Conservation (phyloP, 2,797 vertebrate species). For the Sebastes nivosus region DNA sequence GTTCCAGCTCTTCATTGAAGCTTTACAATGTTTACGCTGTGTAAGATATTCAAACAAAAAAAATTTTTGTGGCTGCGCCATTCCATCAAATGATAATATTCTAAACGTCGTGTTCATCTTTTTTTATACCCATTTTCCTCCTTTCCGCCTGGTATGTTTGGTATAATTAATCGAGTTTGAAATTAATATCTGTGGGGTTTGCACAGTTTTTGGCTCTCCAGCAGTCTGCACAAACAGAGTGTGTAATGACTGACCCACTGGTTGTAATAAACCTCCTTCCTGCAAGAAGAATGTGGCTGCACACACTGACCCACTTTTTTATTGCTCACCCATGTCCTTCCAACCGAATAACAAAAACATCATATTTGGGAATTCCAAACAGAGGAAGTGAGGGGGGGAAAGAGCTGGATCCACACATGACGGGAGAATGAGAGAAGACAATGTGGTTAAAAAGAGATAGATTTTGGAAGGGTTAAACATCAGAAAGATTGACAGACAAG, state of each 20-base stretch:
- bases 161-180: neutral
- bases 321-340: neutral
- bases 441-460: neutral
- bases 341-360: neutral
- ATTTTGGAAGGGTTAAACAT: conserved; percentile 9
- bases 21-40: neutral
- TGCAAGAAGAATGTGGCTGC: neutral
- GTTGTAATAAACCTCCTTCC: neutral
- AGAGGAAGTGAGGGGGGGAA: neutral
- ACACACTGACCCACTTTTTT: neutral
- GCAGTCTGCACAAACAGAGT: neutral
- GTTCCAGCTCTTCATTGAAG: neutral
- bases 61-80: neutral
- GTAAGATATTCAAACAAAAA: neutral
- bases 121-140: neutral
- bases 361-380: neutral
- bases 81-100: neutral
- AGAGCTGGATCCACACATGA: neutral
- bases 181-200: neutral
- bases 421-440: neutral
- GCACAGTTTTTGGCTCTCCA: neutral
- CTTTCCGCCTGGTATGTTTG: neutral
- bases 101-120: neutral
- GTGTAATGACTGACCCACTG: neutral
- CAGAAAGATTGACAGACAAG: conserved; percentile 35